Base-by-base conservation (phyloP, 2,113 vertebrate genomes). In the Salminus brasiliensis region DNA sequence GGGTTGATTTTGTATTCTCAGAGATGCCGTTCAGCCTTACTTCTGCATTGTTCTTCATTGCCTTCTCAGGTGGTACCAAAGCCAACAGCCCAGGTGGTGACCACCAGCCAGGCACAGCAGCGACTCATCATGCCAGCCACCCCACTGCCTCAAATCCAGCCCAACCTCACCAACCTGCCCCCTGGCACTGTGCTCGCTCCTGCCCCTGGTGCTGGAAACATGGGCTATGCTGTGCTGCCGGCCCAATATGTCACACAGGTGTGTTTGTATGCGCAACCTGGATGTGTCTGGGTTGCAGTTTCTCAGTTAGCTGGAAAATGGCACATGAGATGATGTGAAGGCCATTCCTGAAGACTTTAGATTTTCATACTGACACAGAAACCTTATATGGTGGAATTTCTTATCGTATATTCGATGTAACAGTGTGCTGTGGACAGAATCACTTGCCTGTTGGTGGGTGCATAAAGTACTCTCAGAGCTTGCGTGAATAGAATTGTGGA, bases 71-170 rank as follows among this genome's bases (percentile, higher is more conserved):
- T 99, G 83, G 95, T 94, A 0, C 95, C 98, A 6, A 99, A 99
- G 85, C 94, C 95, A 41, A 73, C 93, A 53, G 86, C 96, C 29
- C 97, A 98, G 73, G 94, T 97, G 16, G 94, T 98, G n/a, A 95
- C 95, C 15, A 95, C 95, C 18, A 94, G 92, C 82, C 96, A 98
- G 87, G 95, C 95, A 6, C 97, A 98, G 80, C 97, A 98, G 60
- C 93, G 98, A 39, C 95, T 99, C 30, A 98, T 99, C 87, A 99
- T 99, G 98, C 98, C 98, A 30, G 98, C 98, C 25, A 96, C 97
- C 0, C 95, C 96, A 27, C 93, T 99, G 71, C 95, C 96, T 34
- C 97, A 98, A 87, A 98, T 99, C 79, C 98, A 99, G 85, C 97
- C 97, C 74, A 98, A 96, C 91, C 96, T 99, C 86, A 96, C 97